phyloP scores from a whole-genome alignment of 2,888 invertebrate genomes.

The Vanessa cardui region DNA sequence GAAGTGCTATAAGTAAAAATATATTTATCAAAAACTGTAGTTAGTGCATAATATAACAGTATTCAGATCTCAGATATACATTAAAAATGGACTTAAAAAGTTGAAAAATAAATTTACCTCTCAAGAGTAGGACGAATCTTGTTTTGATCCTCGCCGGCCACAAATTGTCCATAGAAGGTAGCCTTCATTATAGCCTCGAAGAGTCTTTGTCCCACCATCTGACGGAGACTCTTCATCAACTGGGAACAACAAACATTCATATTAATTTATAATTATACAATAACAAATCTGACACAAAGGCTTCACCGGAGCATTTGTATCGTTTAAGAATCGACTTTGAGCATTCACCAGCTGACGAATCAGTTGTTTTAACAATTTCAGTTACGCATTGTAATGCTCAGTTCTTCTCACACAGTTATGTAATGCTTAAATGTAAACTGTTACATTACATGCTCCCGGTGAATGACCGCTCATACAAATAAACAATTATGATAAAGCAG shows the following conservation, averaged over 20 bases:
- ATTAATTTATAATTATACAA: not conserved
- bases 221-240: constrained; percentile 92
- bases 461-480: not conserved
- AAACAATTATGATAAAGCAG: not conserved
- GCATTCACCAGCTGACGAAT: no score
- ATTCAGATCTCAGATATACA: no score
- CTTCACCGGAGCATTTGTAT: no score
- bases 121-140: constrained; percentile 93
- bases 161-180: constrained; percentile 99
- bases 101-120: constrained; percentile 67
- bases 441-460: no score
- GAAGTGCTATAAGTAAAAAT: no score
- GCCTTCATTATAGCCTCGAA: constrained; percentile 94
- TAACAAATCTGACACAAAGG: not conserved
- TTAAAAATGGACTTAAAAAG: not conserved
- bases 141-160: constrained; percentile 96
- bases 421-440: no score
- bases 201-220: constrained; percentile 89
- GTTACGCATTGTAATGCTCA: no score
- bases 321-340: no score
- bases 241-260: constrained; percentile 59
- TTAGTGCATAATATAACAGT: no score
- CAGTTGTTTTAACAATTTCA: no score
- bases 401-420: no score
- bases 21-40: no score